Evolutionary conservation across 2,113 vertebrate genomes (phyloP).

Genomic region (Montifringilla adamsi): DNA sequence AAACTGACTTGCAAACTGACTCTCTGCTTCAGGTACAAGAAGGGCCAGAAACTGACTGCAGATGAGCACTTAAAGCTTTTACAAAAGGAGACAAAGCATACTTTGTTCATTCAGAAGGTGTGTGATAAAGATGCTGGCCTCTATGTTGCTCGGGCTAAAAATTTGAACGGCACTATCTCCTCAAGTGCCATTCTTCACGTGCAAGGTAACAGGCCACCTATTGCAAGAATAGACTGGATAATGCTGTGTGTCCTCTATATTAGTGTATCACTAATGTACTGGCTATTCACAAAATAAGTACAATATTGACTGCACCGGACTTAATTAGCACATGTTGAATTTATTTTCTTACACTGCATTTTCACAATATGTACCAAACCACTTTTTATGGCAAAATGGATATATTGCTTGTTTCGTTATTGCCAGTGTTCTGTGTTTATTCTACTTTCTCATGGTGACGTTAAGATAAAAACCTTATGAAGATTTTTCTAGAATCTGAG

Average conservation of each 20-base stretch:
- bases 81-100: constrained; percentile 82
- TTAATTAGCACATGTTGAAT: neutral
- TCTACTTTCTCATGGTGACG: neutral
- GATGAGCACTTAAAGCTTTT: constrained; percentile 80
- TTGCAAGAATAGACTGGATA: constrained; percentile 80
- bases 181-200: constrained; percentile 78
- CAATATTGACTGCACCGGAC: neutral
- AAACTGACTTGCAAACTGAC: constrained; percentile 78
- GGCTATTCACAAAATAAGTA: constrained; percentile 62
- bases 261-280: constrained; percentile 82
- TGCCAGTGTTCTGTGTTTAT: neutral
- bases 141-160: constrained; percentile 76
- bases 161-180: constrained; percentile 70
- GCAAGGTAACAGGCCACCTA: constrained; percentile 77
- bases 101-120: constrained; percentile 80
- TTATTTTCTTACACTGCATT: constrained; percentile 4
- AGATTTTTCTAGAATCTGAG: neutral
- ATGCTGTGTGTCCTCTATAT: constrained; percentile 80
- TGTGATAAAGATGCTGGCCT: constrained; percentile 77
- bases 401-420: neutral
- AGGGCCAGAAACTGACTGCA: constrained; percentile 79
- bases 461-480: neutral
- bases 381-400: neutral
- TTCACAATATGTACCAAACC: neutral
- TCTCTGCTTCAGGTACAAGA: constrained; percentile 89